Conservation (phyloP, 1,140 invertebrate species). For the Drosophila grimshawi region DNA sequence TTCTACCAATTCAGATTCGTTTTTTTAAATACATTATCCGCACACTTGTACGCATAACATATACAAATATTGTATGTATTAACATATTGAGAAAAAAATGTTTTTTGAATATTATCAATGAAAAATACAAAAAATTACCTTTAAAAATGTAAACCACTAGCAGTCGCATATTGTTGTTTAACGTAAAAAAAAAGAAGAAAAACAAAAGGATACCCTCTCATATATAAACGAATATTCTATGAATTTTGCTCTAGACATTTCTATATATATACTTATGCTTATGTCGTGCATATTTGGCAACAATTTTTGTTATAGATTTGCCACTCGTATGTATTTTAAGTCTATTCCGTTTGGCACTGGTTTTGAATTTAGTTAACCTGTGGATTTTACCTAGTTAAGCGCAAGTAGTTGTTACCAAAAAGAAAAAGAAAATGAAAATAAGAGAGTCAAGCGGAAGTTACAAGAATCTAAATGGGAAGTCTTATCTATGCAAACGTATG, state of each 20-base stretch:
- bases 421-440: not conserved
- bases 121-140: slow-evolving; percentile 4
- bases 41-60: not conserved
- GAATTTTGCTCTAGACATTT: slow-evolving; percentile 52
- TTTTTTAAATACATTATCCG: not conserved
- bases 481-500: slow-evolving; percentile 39
- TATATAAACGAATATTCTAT: slow-evolving; percentile 55
- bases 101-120: slow-evolving; percentile 36
- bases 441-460: slow-evolving; percentile 42
- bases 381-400: slow-evolving; percentile 61
- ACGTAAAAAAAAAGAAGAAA: slow-evolving; percentile 32
- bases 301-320: slow-evolving; percentile 32
- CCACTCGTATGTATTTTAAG: not conserved
- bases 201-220: slow-evolving; percentile 7
- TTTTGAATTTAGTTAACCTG: slow-evolving; percentile 51
- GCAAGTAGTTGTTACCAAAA: slow-evolving; percentile 62
- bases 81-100: slow-evolving; percentile 42
- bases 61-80: slow-evolving; percentile 26
- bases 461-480: slow-evolving; percentile 29
- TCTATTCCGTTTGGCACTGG: slow-evolving; percentile 19
- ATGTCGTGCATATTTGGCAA: slow-evolving; percentile 1
- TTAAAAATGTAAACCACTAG: slow-evolving; percentile 35
- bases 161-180: slow-evolving; percentile 73
- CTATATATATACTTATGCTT: slow-evolving; percentile 7
- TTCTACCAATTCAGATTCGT: not conserved